Conservation (phyloP, 2,797 vertebrate genomes). For the Propithecus deckenii region DNA sequence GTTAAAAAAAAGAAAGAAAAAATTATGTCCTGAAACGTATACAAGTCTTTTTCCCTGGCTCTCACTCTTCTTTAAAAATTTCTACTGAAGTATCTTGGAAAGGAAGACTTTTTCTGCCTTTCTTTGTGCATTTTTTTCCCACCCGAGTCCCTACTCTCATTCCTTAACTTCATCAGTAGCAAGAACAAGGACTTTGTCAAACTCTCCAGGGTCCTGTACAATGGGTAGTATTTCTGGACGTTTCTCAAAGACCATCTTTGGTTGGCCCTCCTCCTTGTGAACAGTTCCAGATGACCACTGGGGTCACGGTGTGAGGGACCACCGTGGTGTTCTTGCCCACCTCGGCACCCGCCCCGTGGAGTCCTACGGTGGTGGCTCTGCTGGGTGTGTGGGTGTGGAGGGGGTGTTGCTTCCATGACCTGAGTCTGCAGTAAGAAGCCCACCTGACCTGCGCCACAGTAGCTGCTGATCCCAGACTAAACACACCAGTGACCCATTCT, state of each 20-base stretch:
- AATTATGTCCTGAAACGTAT: neutral
- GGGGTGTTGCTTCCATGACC: neutral
- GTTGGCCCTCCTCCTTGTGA: neutral
- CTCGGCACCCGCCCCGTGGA: neutral
- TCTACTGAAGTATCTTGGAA: neutral
- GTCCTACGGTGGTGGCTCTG: rapidly evolving
- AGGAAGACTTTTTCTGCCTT: neutral
- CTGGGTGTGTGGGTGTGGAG: neutral
- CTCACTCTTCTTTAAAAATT: neutral
- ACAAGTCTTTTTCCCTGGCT: neutral
- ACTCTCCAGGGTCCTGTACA: neutral
- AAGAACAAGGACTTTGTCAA: neutral
- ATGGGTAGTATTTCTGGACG: neutral
- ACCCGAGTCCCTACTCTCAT: neutral
- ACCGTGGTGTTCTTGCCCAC: neutral
- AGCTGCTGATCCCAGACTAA: neutral
- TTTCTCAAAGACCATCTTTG: neutral
- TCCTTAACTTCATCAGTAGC: neutral
- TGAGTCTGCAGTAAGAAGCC: neutral
- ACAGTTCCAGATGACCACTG: neutral
- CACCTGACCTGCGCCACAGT: neutral
- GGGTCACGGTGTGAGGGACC: neutral
- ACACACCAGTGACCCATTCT: neutral
- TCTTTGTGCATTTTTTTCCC: neutral
- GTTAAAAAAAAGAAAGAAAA: neutral